Conservation (phyloP, 2,888 invertebrate genomes). For the Subacronicta megacephala region DNA sequence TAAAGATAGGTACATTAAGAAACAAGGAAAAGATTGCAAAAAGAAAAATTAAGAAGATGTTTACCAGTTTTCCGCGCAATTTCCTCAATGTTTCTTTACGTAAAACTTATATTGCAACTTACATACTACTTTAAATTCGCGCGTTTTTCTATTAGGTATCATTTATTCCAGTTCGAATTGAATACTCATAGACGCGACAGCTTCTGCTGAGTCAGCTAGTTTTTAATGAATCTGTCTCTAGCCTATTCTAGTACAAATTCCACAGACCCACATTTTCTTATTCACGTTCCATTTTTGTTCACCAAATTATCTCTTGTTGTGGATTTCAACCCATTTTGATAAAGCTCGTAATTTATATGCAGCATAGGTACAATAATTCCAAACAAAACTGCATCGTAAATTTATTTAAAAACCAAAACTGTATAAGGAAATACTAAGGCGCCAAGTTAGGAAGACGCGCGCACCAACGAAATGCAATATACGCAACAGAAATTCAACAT, state of each 20-base stretch:
- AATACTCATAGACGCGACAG: too few relatives aligned
- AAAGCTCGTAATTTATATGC: conserved; percentile 34
- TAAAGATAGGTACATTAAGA: too few relatives aligned
- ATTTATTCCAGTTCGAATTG: too few relatives aligned
- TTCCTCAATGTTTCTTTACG: too few relatives aligned
- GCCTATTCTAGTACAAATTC: neutral
- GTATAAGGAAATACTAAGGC: conserved; percentile 37
- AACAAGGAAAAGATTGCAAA: too few relatives aligned
- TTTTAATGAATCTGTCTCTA: too few relatives aligned
- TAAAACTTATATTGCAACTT: too few relatives aligned
- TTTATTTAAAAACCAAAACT: conserved; percentile 44
- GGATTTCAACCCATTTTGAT: conserved; percentile 19
- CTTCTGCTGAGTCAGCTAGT: too few relatives aligned
- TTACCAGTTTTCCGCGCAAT: too few relatives aligned
- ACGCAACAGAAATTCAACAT: conserved; percentile 59
- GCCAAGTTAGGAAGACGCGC: conserved; percentile 39
- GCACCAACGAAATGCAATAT: conserved; percentile 48
- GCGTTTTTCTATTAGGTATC: too few relatives aligned
- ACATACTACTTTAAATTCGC: too few relatives aligned
- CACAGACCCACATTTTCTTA: neutral
- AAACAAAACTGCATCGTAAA: conserved; percentile 24
- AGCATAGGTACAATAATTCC: conserved; percentile 32
- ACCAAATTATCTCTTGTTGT: conserved; percentile 6
- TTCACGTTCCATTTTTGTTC: conserved; percentile 14
- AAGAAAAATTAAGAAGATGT: too few relatives aligned